These are phyloP conservation scores for Eupleurogrammus muticus DNA, from an alignment of 2,797 vertebrate species.

Conservation along the genomic window DNA sequence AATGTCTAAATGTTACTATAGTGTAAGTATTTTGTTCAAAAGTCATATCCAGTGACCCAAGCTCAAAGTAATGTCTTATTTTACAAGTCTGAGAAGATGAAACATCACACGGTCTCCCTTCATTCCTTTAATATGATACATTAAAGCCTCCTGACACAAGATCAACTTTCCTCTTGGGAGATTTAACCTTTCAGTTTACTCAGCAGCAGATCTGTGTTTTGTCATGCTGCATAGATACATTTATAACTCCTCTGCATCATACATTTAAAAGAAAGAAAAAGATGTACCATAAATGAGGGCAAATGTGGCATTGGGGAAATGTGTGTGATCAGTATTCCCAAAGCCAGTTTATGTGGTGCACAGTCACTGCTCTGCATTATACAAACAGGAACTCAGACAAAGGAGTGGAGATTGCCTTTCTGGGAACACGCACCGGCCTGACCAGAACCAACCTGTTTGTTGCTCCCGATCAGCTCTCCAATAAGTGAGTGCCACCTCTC, in stretches of 20 bases:
- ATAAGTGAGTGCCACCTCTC: conserved; percentile 87
- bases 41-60: background rate
- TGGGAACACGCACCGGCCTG: conserved; percentile 94
- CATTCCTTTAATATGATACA: background rate
- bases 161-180: background rate
- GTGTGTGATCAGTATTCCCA: background rate
- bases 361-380: conserved; percentile 13
- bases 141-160: too few species aligned
- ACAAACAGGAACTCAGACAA: conserved; percentile 94
- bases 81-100: background rate
- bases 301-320: background rate
- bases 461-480: conserved; percentile 92
- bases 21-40: too few species aligned
- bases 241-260: background rate
- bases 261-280: background rate
- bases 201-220: conserved; percentile 2
- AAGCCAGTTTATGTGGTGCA: background rate
- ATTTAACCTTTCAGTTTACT: background rate
- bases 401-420: conserved; percentile 96
- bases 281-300: background rate
- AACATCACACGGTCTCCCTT: background rate
- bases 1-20: too few species aligned
- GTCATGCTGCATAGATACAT: background rate
- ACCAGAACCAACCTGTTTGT: conserved; percentile 96
- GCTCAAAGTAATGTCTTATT: background rate